Conservation (phyloP, 37 sponge, comb jelly and placozoan species). For the Oopsacas minuta region DNA sequence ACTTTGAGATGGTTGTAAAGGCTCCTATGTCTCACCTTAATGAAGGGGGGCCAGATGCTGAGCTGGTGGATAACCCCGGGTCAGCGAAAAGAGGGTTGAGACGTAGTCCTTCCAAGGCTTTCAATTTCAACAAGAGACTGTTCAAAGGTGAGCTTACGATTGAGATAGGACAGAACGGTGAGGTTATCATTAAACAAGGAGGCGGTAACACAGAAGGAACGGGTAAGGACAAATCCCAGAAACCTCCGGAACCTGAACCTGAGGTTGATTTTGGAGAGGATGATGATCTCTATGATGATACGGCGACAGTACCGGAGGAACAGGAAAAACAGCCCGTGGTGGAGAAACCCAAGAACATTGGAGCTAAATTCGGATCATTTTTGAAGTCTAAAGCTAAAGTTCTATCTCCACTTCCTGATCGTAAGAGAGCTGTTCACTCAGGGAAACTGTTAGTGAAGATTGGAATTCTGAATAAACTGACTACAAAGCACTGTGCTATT, state of each 20-base stretch:
- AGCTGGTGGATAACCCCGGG: background rate
- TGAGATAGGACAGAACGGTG: background rate
- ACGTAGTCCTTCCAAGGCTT: background rate
- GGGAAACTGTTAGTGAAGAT: background rate
- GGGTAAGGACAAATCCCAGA: background rate
- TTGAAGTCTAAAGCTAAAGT: background rate
- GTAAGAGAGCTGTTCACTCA: background rate
- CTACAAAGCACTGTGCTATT: background rate
- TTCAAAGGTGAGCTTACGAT: background rate
- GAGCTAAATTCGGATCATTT: background rate
- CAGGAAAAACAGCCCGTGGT: background rate
- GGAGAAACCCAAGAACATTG: background rate
- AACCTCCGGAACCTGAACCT: background rate
- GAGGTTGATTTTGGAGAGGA: background rate
- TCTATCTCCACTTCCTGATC: background rate
- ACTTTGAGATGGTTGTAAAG: background rate
- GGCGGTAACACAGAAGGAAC: background rate
- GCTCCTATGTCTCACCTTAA: conserved; percentile 7
- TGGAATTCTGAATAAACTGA: background rate
- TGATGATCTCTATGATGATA: background rate
- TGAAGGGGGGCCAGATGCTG: background rate
- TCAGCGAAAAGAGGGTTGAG: background rate
- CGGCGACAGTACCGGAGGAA: background rate
- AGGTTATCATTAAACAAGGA: background rate
- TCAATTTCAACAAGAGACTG: background rate